phyloP scores from a whole-genome alignment of 2,888 invertebrate genomes.

The Tipula lateralis region DNA sequence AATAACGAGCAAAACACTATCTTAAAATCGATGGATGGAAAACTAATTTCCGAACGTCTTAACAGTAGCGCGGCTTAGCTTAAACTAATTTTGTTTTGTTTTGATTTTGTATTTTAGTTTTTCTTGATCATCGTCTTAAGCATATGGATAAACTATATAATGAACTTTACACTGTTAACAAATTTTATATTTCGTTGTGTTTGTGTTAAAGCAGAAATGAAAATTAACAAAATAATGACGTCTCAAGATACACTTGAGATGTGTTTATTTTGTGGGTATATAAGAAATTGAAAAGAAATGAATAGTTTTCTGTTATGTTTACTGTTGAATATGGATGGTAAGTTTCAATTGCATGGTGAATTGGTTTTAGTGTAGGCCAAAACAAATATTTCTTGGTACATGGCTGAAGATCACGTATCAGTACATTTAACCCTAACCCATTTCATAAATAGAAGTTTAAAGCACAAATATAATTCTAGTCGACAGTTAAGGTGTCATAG shows the following conservation, averaged over 20 bases:
- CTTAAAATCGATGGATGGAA: background rate
- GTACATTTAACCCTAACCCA: too few relatives aligned
- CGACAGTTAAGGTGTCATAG: too few relatives aligned
- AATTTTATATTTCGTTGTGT: background rate
- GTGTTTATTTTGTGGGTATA: background rate
- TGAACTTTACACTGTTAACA: too few relatives aligned
- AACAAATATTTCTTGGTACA: background rate
- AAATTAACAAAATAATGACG: background rate
- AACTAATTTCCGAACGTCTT: background rate
- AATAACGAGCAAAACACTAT: background rate
- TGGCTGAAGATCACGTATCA: too few relatives aligned
- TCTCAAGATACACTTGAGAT: background rate
- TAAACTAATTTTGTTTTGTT: conserved; percentile 19
- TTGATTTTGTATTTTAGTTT: background rate
- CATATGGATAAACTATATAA: too few relatives aligned
- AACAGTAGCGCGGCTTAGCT: background rate
- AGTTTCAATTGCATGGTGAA: background rate
- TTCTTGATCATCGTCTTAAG: background rate
- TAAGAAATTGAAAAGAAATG: background rate
- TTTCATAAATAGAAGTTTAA: too few relatives aligned
- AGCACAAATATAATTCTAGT: too few relatives aligned
- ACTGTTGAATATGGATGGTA: background rate
- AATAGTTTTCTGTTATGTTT: background rate
- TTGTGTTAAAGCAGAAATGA: background rate
- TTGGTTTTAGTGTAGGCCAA: background rate